Percentiles rank a stretch among this genome's conserved stretches.
Evolutionary conservation across 2,888 invertebrate species (phyloP).

Genomic region (Tipula lateralis): DNA sequence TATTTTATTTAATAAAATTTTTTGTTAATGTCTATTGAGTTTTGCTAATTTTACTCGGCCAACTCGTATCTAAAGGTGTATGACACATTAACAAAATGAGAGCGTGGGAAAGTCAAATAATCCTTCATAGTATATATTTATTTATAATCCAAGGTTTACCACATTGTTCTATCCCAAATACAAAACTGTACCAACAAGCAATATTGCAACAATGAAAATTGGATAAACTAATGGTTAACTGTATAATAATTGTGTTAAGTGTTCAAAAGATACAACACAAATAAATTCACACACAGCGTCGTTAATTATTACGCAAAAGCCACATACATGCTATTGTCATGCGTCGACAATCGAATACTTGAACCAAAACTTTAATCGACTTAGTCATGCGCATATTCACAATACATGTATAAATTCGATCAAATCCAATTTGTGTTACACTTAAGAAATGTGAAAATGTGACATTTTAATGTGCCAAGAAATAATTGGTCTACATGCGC

Average conservation of each 20-base stretch:
- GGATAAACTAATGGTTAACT: neutral
- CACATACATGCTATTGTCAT: neutral
- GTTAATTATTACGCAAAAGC: neutral
- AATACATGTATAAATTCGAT: neutral
- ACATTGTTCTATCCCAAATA: neutral
- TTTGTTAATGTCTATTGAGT: too few species aligned
- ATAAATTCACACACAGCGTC: neutral
- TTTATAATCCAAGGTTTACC: too few species aligned
- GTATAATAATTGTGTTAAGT: neutral
- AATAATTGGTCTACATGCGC: neutral
- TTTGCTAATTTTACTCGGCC: too few species aligned
- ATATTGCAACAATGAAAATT: neutral
- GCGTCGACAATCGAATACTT: neutral
- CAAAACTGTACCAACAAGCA: neutral
- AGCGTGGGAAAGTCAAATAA: too few species aligned
- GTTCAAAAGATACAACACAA: neutral
- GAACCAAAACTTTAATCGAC: neutral
- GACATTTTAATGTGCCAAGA: neutral
- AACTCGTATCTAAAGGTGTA: too few species aligned
- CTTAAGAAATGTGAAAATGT: neutral
- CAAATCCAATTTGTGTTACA: neutral
- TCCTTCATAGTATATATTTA: too few species aligned
- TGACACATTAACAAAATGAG: too few species aligned
- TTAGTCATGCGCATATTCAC: neutral
- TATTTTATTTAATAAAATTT: too few species aligned